Evolutionary conservation across 2,888 invertebrate species (phyloP).

Genomic region (Aporophyla nigra): DNA sequence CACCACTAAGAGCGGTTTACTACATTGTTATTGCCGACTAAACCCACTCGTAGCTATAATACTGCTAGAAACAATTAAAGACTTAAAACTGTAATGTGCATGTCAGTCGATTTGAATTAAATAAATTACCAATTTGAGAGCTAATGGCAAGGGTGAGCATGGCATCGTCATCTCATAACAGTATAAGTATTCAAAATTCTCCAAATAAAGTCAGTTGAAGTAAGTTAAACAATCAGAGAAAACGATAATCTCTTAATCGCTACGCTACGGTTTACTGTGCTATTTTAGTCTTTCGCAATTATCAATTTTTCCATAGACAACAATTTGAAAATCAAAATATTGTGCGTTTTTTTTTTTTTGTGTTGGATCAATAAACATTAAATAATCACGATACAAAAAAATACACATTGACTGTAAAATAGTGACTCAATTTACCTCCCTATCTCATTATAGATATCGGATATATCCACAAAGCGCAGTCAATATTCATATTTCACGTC

Average conservation of each 20-base stretch:
- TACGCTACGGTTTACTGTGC: not conserved
- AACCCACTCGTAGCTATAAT: slow-evolving; percentile 71
- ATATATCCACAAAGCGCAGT: slow-evolving; percentile 45
- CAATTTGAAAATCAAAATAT: not conserved
- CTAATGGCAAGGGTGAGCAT: not conserved
- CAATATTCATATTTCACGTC: slow-evolving; percentile 58
- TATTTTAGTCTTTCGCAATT: not conserved
- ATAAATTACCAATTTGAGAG: slow-evolving; percentile 32
- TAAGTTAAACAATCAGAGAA: not conserved
- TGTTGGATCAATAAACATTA: not conserved
- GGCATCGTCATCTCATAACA: not conserved
- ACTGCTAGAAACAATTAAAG: slow-evolving; percentile 68
- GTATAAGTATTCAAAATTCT: not conserved
- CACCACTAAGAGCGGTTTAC: slow-evolving; percentile 85
- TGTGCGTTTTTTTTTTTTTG: not conserved
- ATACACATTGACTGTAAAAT: slow-evolving; percentile 1
- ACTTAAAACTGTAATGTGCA: slow-evolving; percentile 57
- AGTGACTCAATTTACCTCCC: slow-evolving; percentile 7
- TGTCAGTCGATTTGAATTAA: slow-evolving; percentile 41
- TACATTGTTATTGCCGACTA: slow-evolving; percentile 81
- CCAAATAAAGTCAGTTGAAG: not conserved
- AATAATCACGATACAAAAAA: not conserved
- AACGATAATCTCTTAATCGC: too few relatives aligned
- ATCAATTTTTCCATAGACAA: not conserved
- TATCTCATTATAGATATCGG: slow-evolving; percentile 32